Conservation (phyloP, 2,797 vertebrate genomes). For the Perdix hodgsoniae region DNA sequence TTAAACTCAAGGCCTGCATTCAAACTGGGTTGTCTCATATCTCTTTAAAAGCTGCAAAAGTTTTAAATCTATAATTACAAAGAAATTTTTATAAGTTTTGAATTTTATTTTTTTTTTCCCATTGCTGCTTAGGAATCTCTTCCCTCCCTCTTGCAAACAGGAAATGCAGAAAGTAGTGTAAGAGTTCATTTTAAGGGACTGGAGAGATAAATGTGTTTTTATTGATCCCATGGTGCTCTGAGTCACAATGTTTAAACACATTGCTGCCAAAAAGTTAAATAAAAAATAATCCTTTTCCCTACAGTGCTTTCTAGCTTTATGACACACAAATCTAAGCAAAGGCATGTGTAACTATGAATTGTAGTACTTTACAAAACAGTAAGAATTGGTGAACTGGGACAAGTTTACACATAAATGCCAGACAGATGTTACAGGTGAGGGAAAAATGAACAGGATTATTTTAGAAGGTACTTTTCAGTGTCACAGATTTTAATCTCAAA, state of each 20-base stretch:
- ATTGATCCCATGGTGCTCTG: constrained; percentile 66
- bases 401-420: constrained; percentile 22
- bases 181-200: constrained; percentile 51
- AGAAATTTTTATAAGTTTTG: background rate
- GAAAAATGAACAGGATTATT: background rate
- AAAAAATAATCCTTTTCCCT: background rate
- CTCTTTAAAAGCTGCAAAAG: background rate
- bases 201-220: constrained; percentile 64
- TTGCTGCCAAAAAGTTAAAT: constrained; percentile 43
- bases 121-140: constrained; percentile 26
- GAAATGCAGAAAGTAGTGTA: constrained; percentile 45
- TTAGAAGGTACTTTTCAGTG: background rate
- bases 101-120: background rate
- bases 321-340: background rate
- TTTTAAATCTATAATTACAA: background rate
- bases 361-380: background rate
- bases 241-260: constrained; percentile 49
- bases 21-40: background rate
- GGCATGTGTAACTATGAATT: constrained; percentile 10
- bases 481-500: background rate
- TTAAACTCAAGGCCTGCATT: background rate
- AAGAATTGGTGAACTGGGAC: background rate
- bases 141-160: constrained; percentile 23
- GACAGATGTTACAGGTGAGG: background rate
- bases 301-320: constrained; percentile 46